Conservation (phyloP, 1,140 invertebrate genomes). For the Planococcus citri region DNA sequence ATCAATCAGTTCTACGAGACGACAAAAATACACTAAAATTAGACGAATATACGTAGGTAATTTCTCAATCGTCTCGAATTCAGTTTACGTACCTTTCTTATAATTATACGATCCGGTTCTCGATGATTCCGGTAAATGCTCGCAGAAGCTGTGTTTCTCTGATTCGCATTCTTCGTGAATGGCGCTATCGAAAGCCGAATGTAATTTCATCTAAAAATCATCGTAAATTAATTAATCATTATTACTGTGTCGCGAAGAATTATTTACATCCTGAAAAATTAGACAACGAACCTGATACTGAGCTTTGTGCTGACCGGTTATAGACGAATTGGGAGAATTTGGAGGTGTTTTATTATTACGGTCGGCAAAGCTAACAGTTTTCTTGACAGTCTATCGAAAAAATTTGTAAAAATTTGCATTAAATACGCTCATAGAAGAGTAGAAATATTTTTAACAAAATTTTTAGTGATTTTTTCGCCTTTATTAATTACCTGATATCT, state of each 20-base stretch:
- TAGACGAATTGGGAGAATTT: neutral
- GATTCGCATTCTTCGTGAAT: slow-evolving; percentile 16
- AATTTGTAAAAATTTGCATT: neutral
- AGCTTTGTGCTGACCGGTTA: slow-evolving; percentile 3
- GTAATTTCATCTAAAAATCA: neutral
- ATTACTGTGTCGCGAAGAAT: neutral
- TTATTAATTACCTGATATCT: neutral
- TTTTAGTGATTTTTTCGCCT: neutral
- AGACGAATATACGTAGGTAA: neutral
- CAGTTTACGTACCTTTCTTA: slow-evolving; percentile 2
- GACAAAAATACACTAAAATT: slow-evolving; percentile 28
- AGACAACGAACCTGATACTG: neutral
- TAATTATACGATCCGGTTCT: slow-evolving; percentile 10
- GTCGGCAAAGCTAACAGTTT: slow-evolving; percentile 3
- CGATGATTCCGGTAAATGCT: neutral
- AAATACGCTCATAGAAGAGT: neutral
- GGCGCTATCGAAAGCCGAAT: neutral
- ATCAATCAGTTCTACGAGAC: slow-evolving; percentile 44
- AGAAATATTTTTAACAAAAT: neutral
- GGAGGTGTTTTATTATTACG: neutral
- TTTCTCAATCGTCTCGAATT: neutral
- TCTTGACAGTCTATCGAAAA: neutral
- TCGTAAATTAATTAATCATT: too few species aligned
- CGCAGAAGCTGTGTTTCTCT: slow-evolving; percentile 2
- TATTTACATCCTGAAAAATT: neutral